These are phyloP conservation scores for Nothobranchius kuhntae DNA, from an alignment of 2,113 vertebrate genomes.

Conservation along the genomic window DNA sequence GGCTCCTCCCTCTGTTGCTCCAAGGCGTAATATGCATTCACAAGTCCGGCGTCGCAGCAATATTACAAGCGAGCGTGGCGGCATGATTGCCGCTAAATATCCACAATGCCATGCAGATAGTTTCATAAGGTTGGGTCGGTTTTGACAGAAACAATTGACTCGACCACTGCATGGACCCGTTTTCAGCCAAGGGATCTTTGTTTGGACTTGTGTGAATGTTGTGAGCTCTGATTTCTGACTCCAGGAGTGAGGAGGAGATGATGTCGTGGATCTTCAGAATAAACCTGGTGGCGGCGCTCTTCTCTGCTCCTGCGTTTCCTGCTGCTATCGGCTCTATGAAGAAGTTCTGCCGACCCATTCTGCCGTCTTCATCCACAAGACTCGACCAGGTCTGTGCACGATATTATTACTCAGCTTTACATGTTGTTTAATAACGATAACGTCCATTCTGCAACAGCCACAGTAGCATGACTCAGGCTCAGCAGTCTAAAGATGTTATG, in stretches of 20 bases:
- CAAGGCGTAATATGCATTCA: too few species aligned
- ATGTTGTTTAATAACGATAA: neutral
- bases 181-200: too few species aligned
- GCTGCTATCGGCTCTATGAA: constrained; percentile 97
- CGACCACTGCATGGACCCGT: too few species aligned
- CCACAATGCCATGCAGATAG: too few species aligned
- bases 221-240: neutral
- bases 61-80: too few species aligned
- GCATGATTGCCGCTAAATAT: too few species aligned
- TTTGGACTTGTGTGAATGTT: too few species aligned
- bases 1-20: too few species aligned
- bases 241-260: constrained; percentile 96
- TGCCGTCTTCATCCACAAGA: constrained; percentile 88
- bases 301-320: constrained; percentile 94
- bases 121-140: too few species aligned
- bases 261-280: constrained; percentile 96
- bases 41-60: too few species aligned
- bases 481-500: constrained; percentile 15
- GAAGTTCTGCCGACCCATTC: constrained; percentile 92
- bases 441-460: too few species aligned
- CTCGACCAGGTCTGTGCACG: constrained; percentile 82
- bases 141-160: too few species aligned
- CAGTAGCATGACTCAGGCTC: neutral
- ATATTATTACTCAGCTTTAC: neutral
- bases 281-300: constrained; percentile 94